phyloP scores from a whole-genome alignment of 2,888 invertebrate species.

The Platycheirus rosarum region DNA sequence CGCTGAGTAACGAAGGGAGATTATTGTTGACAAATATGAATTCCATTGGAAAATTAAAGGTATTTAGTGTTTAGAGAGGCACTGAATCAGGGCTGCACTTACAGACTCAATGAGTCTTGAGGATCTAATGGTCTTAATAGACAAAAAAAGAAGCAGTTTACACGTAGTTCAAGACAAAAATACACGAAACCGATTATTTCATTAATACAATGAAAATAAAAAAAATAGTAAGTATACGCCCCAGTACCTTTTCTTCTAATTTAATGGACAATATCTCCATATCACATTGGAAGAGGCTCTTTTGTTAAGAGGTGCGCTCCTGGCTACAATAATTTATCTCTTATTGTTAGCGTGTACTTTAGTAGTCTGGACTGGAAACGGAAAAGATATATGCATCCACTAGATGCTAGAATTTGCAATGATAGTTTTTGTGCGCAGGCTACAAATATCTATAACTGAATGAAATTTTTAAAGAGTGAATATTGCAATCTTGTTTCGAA shows the following conservation, averaged over 20 bases:
- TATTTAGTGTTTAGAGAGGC: too few species aligned
- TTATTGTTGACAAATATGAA: too few species aligned
- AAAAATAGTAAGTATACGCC: slow-evolving; percentile 29
- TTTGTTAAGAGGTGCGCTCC: slow-evolving; percentile 10
- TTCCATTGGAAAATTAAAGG: too few species aligned
- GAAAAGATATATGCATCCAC: slow-evolving; percentile 15
- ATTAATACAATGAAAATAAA: not conserved
- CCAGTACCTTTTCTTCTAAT: not conserved
- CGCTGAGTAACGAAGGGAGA: too few species aligned
- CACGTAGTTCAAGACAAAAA: too few species aligned
- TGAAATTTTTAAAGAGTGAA: slow-evolving; percentile 4
- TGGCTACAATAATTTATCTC: not conserved
- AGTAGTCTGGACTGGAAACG: slow-evolving; percentile 2
- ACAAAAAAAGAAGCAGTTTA: too few species aligned
- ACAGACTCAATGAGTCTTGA: too few species aligned
- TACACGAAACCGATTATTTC: too few species aligned
- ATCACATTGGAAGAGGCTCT: not conserved
- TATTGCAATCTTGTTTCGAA: not conserved
- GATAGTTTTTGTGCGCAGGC: slow-evolving; percentile 22
- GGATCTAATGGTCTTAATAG: too few species aligned
- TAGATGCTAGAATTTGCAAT: not conserved
- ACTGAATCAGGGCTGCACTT: too few species aligned
- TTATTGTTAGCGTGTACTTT: not conserved
- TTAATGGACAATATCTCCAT: not conserved
- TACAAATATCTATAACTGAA: slow-evolving; percentile 28